Base-by-base conservation (phyloP, 1,140 invertebrate species). In the Lutraria rhynchaena region DNA sequence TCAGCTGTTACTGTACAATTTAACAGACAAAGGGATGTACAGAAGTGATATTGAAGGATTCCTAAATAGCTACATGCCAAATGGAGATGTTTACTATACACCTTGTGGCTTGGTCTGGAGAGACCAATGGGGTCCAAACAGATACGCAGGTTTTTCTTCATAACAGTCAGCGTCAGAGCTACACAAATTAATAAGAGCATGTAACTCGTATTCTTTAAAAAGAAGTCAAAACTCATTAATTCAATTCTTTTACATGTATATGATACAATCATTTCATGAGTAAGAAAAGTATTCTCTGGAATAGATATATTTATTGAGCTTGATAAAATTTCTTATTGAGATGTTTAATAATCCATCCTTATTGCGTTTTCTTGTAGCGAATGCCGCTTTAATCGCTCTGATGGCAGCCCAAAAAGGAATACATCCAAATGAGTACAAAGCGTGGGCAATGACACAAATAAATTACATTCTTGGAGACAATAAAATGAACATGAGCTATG, bases 401-500 rank as follows among this genome's bases (percentile, higher is more conserved):
- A 80, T 87, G 41, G 88, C 90, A 0, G 89, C 89, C 9, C 81
- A 87, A 1, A 60, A 83, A 11, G 87, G 88, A 1, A 86, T 91
- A 22, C 61, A 85, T 5, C 57, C 84, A 11, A 63, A 83, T n/a
- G 17, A 55, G 1, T 88, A 94, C 87, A 84, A 92, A 24, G 85
- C 91, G 61, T 95, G 94, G 85, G 95, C 95, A 3, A 90, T 93
- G 75, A 84, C 93, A 82, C 95, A 95, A 89, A 94, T 95, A 57
- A 88, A 94, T 84, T 95, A 95, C 87, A 94, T 95, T 75, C 90
- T 95, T 1, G 95, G 95, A 3, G 92, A 93, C 73, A 91, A 91
- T 85, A 94, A 94, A 3, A 90, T 93, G 53, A 94, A 94, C 5
- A 92, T 93, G 63, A 95, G 94, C 85, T 95, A 92, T 87, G 94